phyloP scores from a whole-genome alignment of 2,797 vertebrate genomes.

The Hippoglossus hippoglossus region DNA sequence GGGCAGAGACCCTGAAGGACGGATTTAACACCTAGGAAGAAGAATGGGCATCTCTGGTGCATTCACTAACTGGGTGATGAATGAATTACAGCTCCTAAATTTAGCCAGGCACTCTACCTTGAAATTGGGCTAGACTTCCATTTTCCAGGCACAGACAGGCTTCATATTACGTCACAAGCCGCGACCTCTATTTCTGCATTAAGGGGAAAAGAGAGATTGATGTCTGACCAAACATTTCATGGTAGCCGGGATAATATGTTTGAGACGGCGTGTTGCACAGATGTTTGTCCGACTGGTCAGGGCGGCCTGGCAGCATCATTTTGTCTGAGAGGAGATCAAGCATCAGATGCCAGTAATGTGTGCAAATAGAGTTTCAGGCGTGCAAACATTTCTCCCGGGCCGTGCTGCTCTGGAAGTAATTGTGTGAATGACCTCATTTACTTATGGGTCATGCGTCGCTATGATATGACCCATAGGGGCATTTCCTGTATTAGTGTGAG shows the following conservation, averaged over 20 bases:
- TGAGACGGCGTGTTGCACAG: conserved; percentile 52
- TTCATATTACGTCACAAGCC: conserved; percentile 72
- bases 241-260: conserved; percentile 66
- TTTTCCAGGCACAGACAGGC: conserved; percentile 65
- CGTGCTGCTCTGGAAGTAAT: conserved; percentile 8
- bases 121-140: conserved; percentile 82
- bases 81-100: conserved; percentile 86
- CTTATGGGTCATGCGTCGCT: neutral
- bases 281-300: conserved; percentile 59
- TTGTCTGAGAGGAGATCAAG: conserved; percentile 36
- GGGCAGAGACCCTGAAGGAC: conserved; percentile 84
- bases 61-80: conserved; percentile 82
- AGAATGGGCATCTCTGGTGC: conserved; percentile 80
- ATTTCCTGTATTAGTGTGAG: neutral
- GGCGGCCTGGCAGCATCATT: conserved; percentile 23
- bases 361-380: conserved; percentile 43
- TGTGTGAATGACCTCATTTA: conserved; percentile 16
- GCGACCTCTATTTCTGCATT: conserved; percentile 74
- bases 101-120: conserved; percentile 85
- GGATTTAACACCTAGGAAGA: conserved; percentile 78
- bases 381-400: conserved; percentile 7
- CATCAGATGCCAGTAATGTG: conserved; percentile 35
- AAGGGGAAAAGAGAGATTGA: conserved; percentile 71
- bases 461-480: neutral
- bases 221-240: conserved; percentile 72